phyloP scores from a whole-genome alignment of 2,113 vertebrate species.

The Heterotis niloticus region DNA sequence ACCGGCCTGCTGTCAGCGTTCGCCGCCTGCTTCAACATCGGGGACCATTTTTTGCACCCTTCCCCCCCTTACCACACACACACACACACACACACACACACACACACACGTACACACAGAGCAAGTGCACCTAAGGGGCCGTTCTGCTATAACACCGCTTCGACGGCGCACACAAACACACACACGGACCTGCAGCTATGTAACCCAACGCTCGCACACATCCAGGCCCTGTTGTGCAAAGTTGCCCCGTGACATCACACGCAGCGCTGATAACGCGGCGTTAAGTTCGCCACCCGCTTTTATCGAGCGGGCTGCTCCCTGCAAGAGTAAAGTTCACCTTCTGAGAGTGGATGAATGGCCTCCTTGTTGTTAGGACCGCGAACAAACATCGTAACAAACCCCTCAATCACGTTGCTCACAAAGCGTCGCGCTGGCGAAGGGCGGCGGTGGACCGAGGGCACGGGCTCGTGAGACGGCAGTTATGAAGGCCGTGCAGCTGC shows the following conservation, averaged over 20 bases:
- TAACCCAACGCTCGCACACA: no score
- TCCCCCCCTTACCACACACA: not conserved
- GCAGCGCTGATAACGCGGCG: slow-evolving; percentile 49
- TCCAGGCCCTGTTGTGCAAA: not conserved
- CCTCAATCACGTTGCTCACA: slow-evolving; percentile 36
- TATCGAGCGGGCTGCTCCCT: slow-evolving; percentile 32
- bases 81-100: not conserved
- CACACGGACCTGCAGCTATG: no score
- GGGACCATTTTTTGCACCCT: no score
- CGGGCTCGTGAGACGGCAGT: not conserved
- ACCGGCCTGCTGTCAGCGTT: no score
- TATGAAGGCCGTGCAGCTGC: not conserved
- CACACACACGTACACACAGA: not conserved
- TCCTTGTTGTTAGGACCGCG: slow-evolving; percentile 50
- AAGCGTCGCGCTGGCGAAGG: slow-evolving; percentile 37
- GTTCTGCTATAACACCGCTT: no score
- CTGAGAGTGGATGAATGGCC: slow-evolving; percentile 51
- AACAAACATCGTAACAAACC: slow-evolving; percentile 48
- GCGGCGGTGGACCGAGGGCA: slow-evolving; percentile 1
- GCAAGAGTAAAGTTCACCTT: slow-evolving; percentile 54
- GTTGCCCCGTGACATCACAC: slow-evolving; percentile 34
- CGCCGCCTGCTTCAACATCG: no score
- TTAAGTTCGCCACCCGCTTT: slow-evolving; percentile 38
- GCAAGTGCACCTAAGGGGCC: not conserved
- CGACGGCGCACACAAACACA: no score